These are phyloP conservation scores for Toxonevra muliebris DNA, from an alignment of 2,888 invertebrate genomes.

Conservation along the genomic window DNA sequence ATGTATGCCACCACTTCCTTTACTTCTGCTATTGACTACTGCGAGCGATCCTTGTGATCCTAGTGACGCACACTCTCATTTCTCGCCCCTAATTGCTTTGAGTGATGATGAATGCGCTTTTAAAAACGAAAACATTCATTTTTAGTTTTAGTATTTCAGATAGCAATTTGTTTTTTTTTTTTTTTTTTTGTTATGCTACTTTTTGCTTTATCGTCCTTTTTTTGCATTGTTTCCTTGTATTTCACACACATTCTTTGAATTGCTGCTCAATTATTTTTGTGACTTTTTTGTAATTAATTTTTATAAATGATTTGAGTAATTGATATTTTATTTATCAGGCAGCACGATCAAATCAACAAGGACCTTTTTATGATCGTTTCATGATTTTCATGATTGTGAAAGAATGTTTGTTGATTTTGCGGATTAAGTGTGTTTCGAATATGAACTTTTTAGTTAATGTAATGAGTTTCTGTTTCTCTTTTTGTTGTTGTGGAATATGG, in stretches of 20 bases:
- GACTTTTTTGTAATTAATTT: conserved; percentile 39
- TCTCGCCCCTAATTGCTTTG: conserved; percentile 46
- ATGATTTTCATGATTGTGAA: background rate
- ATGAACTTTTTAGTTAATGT: conserved; percentile 20
- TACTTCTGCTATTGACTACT: conserved; percentile 36
- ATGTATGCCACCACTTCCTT: background rate
- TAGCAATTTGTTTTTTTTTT: conserved; percentile 22
- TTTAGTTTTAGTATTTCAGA: conserved; percentile 29
- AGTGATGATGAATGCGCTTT: conserved; percentile 58
- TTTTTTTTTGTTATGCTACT: background rate
- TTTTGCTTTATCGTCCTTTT: conserved; percentile 14
- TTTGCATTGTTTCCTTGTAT: conserved; percentile 20
- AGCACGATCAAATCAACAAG: conserved; percentile 14
- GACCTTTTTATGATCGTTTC: too few species aligned
- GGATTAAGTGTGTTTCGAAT: conserved; percentile 37
- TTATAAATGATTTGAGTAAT: conserved; percentile 38
- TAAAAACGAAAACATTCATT: conserved; percentile 42
- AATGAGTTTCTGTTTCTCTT: too few species aligned
- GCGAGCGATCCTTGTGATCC: conserved; percentile 26
- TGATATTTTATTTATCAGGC: conserved; percentile 41
- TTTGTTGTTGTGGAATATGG: too few species aligned
- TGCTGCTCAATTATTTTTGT: conserved; percentile 35
- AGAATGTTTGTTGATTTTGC: conserved; percentile 34
- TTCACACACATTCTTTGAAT: conserved; percentile 13
- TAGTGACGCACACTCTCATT: conserved; percentile 38